Evolutionary conservation across 2,888 invertebrate genomes (phyloP), one percentile per base, ranked within the genome.

Genomic region (Bembecia ichneumoniformis): DNA sequence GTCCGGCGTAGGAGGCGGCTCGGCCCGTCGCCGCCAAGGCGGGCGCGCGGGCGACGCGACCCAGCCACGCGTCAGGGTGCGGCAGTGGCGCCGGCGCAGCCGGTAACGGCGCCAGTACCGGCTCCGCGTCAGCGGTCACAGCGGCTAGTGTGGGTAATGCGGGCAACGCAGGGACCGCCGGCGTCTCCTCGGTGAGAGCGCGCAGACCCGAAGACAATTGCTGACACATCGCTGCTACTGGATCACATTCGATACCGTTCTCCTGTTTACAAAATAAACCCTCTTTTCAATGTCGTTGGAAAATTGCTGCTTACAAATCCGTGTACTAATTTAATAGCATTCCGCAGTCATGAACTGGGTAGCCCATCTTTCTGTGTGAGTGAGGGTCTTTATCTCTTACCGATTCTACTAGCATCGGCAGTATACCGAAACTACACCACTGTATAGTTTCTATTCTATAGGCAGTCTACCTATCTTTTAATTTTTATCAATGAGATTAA

Each of bases 21-120:
- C 62, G 91, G 78, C 62, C 88, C 69, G 62, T 91, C 74, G 48
- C 87, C 84, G 3, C 86, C 71, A 49, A 83, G 78, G 20, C 70
- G 71, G 53, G 76, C 49, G 49, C 79, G 65, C 90, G 63, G 86
- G 71, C 89, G 88, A 94, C 90, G 61, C 92, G 91, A 7, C 93
- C 94, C 57, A 95, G 78, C 95, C 94, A 95, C 63, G 94, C 94
- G 62, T 95, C 95, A 0, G 95, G 94, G 74, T 92, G 93, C 20
- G 94, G 95, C 71, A 94, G 86, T 52, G 87, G 80, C 15, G 78
- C 54, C 47, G 52, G 51, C 36, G 53, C 55, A 36, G 54, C 55
- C 35, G 54, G 53, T 50, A 57, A 58, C 58, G 63, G 57, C 62
- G 68, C 83, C 58, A 54, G 62, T 57, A 54, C 58, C 36, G 63